Percentiles rank a stretch among this genome's conserved stretches.
Conservation (phyloP, 2,113 vertebrate genomes). For the Petrocephalus microphthalmus region DNA sequence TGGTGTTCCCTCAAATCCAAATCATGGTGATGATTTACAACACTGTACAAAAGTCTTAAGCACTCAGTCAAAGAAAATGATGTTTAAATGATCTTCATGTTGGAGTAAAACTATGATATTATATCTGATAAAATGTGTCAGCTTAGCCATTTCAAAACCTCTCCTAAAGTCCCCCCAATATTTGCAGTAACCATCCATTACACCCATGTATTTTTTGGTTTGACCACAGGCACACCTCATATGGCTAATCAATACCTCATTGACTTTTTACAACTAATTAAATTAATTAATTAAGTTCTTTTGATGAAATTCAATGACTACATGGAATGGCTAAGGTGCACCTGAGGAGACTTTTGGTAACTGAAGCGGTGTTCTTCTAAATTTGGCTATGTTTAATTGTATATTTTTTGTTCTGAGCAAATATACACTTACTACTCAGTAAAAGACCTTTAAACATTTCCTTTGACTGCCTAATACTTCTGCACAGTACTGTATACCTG, state of each 20-base stretch:
- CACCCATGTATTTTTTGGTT: background rate
- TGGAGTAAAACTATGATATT: background rate
- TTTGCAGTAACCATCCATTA: background rate
- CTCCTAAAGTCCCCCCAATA: background rate
- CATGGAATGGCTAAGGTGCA: background rate
- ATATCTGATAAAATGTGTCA: background rate
- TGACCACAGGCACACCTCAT: background rate
- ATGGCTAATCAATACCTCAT: background rate
- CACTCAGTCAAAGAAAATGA: background rate
- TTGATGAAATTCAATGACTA: background rate
- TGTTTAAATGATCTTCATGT: background rate
- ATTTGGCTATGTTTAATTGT: background rate
- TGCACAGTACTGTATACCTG: background rate
- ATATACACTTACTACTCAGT: background rate
- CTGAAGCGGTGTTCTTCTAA: background rate
- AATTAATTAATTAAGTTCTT: background rate
- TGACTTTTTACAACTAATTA: background rate
- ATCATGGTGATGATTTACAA: background rate
- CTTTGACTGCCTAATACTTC: background rate
- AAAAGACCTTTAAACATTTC: too few relatives aligned
- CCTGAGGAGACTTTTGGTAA: background rate
- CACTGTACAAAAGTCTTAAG: background rate
- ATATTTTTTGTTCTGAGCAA: background rate
- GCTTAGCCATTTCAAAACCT: background rate
- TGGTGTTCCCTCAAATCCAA: background rate